Conservation (phyloP, 2,113 vertebrate species). For the Parus major region DNA sequence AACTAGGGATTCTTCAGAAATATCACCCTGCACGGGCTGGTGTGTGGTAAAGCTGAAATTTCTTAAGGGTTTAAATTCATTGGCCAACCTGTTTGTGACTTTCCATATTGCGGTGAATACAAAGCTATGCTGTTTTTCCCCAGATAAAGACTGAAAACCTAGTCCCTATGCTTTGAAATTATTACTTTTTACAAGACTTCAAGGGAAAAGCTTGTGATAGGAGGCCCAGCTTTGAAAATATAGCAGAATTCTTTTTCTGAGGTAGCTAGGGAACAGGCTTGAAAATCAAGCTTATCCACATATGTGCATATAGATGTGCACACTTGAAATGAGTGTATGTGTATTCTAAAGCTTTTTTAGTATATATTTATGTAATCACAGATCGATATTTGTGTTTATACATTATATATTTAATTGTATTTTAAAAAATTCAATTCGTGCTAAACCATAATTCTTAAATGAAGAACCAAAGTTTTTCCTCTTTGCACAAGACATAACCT, state of each 20-base stretch:
- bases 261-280: conserved; percentile 6
- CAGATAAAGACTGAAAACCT: background rate
- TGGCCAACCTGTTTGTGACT: background rate
- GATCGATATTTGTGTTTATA: background rate
- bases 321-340: background rate
- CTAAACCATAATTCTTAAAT: background rate
- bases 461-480: background rate
- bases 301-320: background rate
- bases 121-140: background rate
- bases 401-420: background rate
- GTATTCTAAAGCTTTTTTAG: background rate
- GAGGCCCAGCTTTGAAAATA: background rate
- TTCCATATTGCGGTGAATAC: background rate
- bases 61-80: background rate
- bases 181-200: background rate
- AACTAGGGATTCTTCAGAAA: background rate
- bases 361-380: background rate
- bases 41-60: background rate
- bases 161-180: background rate
- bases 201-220: background rate
- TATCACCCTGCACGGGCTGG: background rate
- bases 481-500: background rate
- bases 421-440: background rate
- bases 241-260: background rate
- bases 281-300: background rate